phyloP scores from a whole-genome alignment of 2,888 invertebrate genomes.

The Theretra japonica region DNA sequence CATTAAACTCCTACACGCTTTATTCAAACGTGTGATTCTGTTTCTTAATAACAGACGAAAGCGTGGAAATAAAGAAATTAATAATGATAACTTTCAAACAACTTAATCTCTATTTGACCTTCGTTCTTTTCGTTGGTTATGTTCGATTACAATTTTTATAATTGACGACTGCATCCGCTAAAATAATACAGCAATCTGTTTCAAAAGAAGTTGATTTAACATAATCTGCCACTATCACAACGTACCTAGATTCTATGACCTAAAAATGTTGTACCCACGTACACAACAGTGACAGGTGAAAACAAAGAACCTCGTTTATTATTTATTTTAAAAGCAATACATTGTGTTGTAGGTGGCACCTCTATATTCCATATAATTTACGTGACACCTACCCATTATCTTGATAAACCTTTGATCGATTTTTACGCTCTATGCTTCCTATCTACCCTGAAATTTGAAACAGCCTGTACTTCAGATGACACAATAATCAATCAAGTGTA shows the following conservation, averaged over 20 bases:
- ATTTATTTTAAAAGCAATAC: conserved; percentile 3
- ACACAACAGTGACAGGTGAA: background rate
- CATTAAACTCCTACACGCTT: too few relatives aligned
- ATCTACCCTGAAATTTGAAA: conserved; percentile 18
- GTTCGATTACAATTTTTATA: too few relatives aligned
- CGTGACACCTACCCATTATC: background rate
- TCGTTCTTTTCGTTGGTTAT: too few relatives aligned
- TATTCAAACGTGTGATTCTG: too few relatives aligned
- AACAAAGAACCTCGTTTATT: background rate
- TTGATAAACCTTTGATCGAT: conserved; percentile 12
- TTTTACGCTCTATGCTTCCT: conserved; percentile 10
- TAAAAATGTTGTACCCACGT: background rate
- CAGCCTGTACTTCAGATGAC: conserved; percentile 16
- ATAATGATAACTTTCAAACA: too few relatives aligned
- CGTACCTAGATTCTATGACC: background rate
- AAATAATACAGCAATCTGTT: background rate
- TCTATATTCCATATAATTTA: background rate
- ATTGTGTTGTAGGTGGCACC: background rate
- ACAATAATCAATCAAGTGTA: conserved; percentile 16
- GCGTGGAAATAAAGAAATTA: too few relatives aligned
- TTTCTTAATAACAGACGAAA: too few relatives aligned
- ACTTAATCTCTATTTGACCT: too few relatives aligned
- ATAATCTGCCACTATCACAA: background rate
- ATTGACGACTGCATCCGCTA: too few relatives aligned
- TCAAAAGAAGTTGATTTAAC: too few relatives aligned